Evolutionary conservation across 2,888 invertebrate species (phyloP).

Genomic region (Trisateles emortualis): DNA sequence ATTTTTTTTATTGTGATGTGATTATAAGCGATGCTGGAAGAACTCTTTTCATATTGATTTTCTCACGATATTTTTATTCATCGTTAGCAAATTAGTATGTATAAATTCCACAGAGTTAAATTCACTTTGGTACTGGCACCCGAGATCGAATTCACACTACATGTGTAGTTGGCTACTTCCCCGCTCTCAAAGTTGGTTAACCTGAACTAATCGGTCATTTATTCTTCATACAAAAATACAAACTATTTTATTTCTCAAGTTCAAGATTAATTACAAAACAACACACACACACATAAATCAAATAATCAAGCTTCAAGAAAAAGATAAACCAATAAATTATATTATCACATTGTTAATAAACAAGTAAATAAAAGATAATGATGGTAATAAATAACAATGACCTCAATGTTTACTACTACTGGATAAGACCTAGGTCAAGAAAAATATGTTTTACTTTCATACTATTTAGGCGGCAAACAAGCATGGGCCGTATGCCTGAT

Average conservation of each 20-base stretch:
- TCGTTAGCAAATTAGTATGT: no score
- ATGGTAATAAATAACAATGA: background rate
- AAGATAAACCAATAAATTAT: conserved; percentile 18
- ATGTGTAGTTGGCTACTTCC: no score
- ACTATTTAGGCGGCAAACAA: background rate
- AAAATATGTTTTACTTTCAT: background rate
- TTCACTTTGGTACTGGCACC: no score
- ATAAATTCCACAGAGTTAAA: no score
- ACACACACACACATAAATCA: conserved; percentile 30
- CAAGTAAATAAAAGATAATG: conserved; percentile 10
- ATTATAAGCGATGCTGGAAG: no score
- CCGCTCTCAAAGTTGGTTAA: no score
- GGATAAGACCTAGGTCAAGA: conserved; percentile 6
- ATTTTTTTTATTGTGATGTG: no score
- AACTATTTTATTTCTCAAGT: conserved; percentile 39
- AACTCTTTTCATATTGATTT: no score
- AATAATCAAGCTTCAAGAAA: conserved; percentile 8
- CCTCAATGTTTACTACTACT: background rate
- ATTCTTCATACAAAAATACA: background rate
- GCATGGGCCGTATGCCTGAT: no score
- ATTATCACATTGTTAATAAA: conserved; percentile 13
- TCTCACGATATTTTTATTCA: no score
- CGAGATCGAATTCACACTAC: no score
- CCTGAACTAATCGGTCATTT: no score
- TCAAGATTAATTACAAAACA: conserved; percentile 37